Evolutionary conservation across 2,888 invertebrate species (phyloP).

Genomic region (Mythimna albipuncta): DNA sequence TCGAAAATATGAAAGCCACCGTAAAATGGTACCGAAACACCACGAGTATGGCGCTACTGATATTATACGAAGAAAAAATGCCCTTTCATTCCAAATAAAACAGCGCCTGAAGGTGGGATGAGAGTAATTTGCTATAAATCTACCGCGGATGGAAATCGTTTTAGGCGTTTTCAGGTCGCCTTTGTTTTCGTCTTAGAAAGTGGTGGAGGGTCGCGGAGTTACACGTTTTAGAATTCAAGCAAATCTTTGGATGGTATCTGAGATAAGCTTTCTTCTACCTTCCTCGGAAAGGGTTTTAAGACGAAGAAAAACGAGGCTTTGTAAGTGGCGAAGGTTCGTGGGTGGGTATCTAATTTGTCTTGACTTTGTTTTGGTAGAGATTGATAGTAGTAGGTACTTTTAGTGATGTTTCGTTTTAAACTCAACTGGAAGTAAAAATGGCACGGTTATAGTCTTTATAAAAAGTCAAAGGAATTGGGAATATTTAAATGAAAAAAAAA

Average conservation of each 20-base stretch:
- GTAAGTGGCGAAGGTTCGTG: background rate
- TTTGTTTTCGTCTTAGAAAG: constrained; percentile 70
- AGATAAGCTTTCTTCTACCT: constrained; percentile 30
- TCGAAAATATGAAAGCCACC: constrained; percentile 51
- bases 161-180: constrained; percentile 78
- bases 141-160: constrained; percentile 82
- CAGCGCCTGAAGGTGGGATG: constrained; percentile 81
- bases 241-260: constrained; percentile 50
- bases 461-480: no score
- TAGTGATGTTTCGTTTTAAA: no score
- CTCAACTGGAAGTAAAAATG: no score
- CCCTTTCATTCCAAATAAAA: constrained; percentile 79
- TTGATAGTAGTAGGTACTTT: background rate
- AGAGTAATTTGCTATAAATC: constrained; percentile 89
- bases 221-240: constrained; percentile 49
- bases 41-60: constrained; percentile 57
- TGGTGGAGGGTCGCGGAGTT: constrained; percentile 35
- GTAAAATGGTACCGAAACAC: constrained; percentile 61
- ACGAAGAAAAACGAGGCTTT: constrained; percentile 4
- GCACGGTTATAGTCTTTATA: no score
- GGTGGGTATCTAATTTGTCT: constrained; percentile 1
- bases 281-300: constrained; percentile 11
- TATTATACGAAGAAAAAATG: constrained; percentile 71
- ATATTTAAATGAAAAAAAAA: no score
- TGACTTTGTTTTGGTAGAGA: background rate